Percentiles rank a stretch among this genome's conserved stretches.
Evolutionary conservation across 2,113 vertebrate species (phyloP).

Genomic region (Cyphomyrus plagiostoma): DNA sequence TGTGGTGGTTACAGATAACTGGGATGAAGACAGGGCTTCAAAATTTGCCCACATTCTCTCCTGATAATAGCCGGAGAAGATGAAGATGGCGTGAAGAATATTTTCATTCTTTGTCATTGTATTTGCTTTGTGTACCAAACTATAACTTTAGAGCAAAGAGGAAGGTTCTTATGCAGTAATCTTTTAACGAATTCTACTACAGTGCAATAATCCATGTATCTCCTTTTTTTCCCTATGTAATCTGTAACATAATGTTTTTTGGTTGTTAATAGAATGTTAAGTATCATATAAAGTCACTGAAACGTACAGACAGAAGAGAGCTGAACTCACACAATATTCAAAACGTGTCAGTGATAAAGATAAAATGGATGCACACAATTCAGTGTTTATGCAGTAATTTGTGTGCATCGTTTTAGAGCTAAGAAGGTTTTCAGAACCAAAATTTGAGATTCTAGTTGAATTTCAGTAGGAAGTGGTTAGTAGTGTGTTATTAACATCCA

Average conservation of each 20-base stretch:
- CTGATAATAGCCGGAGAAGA: neutral
- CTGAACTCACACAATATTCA: too few relatives aligned
- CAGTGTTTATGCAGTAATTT: neutral
- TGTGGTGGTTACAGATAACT: neutral
- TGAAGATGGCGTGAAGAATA: neutral
- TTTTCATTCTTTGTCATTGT: neutral
- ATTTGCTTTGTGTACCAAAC: conserved; percentile 11
- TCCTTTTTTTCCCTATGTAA: conserved; percentile 28
- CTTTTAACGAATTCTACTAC: conserved; percentile 30
- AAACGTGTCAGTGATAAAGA: neutral
- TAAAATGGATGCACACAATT: neutral
- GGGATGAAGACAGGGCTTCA: neutral
- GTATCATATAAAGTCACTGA: conserved; percentile 20
- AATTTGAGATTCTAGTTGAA: neutral
- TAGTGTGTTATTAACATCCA: neutral
- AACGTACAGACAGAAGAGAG: neutral
- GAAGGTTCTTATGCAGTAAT: conserved; percentile 7
- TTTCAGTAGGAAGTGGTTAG: neutral
- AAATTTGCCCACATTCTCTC: neutral
- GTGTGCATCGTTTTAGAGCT: neutral
- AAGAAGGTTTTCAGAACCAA: neutral
- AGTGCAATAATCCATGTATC: conserved; percentile 49
- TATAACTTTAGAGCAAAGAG: neutral
- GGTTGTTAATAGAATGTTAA: conserved; percentile 48
- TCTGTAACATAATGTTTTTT: conserved; percentile 27